Evolutionary conservation across 2,113 vertebrate species (phyloP).

Genomic region (Fulmarus glacialis): DNA sequence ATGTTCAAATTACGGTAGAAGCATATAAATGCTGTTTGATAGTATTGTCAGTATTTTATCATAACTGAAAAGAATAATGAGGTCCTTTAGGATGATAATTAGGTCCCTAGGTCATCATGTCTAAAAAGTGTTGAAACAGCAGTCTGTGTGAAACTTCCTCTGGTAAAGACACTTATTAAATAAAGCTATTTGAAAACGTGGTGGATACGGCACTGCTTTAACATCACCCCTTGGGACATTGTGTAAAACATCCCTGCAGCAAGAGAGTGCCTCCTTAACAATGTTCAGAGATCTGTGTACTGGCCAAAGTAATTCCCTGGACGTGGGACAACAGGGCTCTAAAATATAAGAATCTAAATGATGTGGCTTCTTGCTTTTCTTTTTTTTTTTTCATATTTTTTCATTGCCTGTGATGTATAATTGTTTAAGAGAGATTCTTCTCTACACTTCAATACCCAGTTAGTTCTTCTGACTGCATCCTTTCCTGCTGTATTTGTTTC

Average conservation of each 20-base stretch:
- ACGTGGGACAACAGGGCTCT: background rate
- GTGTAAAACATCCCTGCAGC: background rate
- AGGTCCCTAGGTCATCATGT: background rate
- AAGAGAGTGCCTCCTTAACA: background rate
- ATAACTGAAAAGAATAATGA: slow-evolving; percentile 26
- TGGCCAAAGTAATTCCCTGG: background rate
- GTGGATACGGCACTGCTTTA: background rate
- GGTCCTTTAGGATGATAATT: slow-evolving; percentile 25
- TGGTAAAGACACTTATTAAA: background rate
- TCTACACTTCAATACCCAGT: background rate
- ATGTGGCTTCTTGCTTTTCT: background rate
- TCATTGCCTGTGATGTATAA: background rate
- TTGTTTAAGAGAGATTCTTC: background rate
- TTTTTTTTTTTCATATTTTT: background rate
- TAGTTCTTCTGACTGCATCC: background rate
- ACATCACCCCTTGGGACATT: background rate
- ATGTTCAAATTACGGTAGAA: background rate
- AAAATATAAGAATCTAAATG: background rate
- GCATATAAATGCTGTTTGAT: background rate
- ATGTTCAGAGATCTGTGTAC: background rate
- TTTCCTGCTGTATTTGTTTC: background rate
- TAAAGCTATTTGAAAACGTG: background rate
- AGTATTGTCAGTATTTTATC: background rate
- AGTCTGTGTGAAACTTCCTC: background rate
- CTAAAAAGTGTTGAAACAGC: background rate